Base-by-base conservation (phyloP, 2,113 vertebrate species). In the Polyodon spathula region DNA sequence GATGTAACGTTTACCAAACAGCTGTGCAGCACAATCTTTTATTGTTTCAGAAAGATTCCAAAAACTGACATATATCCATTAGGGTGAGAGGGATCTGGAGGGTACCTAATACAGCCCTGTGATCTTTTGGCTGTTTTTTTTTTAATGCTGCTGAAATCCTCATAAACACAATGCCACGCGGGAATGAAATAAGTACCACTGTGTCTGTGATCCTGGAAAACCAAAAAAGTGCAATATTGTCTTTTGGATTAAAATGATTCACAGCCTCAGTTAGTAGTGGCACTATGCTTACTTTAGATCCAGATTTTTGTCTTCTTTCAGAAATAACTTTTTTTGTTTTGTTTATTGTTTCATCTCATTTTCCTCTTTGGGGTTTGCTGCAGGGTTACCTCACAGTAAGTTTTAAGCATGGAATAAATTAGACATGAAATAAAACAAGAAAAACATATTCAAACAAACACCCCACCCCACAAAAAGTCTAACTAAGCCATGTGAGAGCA, bases 71-170 rank as follows among this genome's bases (percentile, higher is more conserved):
- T 27, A 27, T 27, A 27, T 53, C 43, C 63, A 60, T 52, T 62
- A 60, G 54, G 65, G 48, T 61, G 64, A 39, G 62, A 54, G 59
- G 54, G 58, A 69, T 68, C 65, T 65, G 59, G 54, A 58, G 64
- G 68, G 64, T 62, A 63, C 68, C 65, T 59, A 68, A 65, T 68
- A 65, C 66, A 58, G 39, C 41, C 61, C 73, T 75, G 68, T 75
- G 68, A 72, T 73, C 71, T 66, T 53, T 50, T 38, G 40, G 42
- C 67, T 54, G 46, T 37, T 63, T 55, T 59, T 53, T 63, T 44
- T 58, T 38, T 27, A 58, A 51, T n/a, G 46, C 55, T 10, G 17
- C n/a, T 52, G 27, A 56, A 51, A 58, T 50, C 56, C 56, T 39
- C 52, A 44, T 4, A 42, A 27, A 12, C 51, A 60, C 57, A 43